phyloP scores from a whole-genome alignment of 2,888 invertebrate genomes.

The Anticlea derivata region DNA sequence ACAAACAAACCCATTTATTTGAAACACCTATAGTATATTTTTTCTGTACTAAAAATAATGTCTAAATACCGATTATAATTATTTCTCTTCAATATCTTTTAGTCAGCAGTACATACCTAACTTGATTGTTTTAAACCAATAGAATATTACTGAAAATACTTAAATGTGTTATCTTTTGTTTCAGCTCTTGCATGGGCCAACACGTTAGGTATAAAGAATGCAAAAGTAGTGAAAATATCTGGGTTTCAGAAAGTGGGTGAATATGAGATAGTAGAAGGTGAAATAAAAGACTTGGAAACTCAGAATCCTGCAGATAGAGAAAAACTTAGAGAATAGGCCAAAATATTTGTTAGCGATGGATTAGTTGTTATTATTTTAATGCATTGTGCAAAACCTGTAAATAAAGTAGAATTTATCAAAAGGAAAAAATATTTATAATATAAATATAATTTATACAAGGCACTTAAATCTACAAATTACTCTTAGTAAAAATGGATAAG shows the following conservation, averaged over 20 bases:
- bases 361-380: conserved; percentile 2
- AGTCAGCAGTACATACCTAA: no score
- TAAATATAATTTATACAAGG: conserved; percentile 36
- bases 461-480: conserved; percentile 27
- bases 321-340: conserved; percentile 32
- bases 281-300: conserved; percentile 43
- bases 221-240: conserved; percentile 80
- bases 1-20: no score
- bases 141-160: no score
- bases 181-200: conserved; percentile 83
- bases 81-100: no score
- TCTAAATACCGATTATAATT: no score
- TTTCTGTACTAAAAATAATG: background rate
- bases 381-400: conserved; percentile 14
- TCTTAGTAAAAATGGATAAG: conserved; percentile 28
- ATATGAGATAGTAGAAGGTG: conserved; percentile 74
- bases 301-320: conserved; percentile 32
- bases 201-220: conserved; percentile 82
- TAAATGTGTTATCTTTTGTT: no score
- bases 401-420: conserved; percentile 2
- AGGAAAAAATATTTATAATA: conserved; percentile 25
- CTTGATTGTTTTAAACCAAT: no score
- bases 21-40: no score
- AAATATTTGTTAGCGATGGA: background rate
- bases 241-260: conserved; percentile 77